Conservation (phyloP, 2,797 vertebrate species). For the Neopelma chrysocephalum region DNA sequence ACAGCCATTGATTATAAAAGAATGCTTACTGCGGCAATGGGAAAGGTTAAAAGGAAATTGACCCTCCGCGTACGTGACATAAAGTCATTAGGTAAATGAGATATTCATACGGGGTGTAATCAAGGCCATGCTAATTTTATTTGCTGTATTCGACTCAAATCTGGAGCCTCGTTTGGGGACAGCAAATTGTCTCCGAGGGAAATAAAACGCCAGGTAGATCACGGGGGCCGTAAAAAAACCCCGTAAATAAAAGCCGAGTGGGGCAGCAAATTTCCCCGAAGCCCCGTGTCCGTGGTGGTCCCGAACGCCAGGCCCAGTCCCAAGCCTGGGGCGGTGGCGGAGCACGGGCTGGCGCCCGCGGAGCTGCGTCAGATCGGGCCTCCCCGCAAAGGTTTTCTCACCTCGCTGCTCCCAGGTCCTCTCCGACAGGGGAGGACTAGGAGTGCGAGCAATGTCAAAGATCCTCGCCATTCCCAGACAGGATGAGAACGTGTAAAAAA, state of each 20-base stretch:
- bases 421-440: background rate
- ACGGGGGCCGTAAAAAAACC: background rate
- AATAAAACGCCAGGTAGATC: background rate
- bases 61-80: conserved; percentile 80
- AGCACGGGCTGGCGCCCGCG: background rate
- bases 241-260: background rate
- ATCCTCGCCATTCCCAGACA: background rate
- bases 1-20: conserved; percentile 79
- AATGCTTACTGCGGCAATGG: conserved; percentile 82
- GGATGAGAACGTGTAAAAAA: conserved; percentile 45
- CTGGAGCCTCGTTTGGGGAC: background rate
- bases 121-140: conserved; percentile 77
- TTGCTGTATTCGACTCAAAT: conserved; percentile 44
- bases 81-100: conserved; percentile 86
- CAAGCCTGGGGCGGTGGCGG: rapidly evolving
- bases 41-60: conserved; percentile 83
- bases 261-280: background rate
- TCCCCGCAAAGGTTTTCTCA: background rate
- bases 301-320: background rate
- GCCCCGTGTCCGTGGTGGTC: background rate
- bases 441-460: background rate
- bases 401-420: background rate
- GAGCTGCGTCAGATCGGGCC: background rate
- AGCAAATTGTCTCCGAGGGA: background rate
- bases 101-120: conserved; percentile 75